These are phyloP conservation scores for Ondatra zibethicus DNA, from an alignment of 2,113 vertebrate species.

Conservation along the genomic window DNA sequence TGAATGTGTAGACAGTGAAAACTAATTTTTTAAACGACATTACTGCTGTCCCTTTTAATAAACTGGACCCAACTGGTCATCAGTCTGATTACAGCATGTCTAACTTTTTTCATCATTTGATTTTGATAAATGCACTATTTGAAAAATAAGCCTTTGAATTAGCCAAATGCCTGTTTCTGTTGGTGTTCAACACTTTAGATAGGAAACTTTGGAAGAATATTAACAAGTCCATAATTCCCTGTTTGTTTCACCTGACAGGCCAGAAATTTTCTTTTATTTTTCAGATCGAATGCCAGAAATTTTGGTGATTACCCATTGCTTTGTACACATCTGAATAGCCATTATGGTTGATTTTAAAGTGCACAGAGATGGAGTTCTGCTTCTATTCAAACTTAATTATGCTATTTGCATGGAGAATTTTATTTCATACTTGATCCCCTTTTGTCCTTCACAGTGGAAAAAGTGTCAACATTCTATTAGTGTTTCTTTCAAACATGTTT, in stretches of 20 bases:
- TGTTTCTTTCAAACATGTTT: neutral
- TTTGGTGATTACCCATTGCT: neutral
- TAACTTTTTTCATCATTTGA: neutral
- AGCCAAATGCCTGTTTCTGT: neutral
- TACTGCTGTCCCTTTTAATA: neutral
- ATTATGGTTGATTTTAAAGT: neutral
- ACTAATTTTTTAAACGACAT: neutral
- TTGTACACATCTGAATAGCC: neutral
- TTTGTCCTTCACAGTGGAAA: neutral
- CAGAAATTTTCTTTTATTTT: neutral
- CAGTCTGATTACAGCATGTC: neutral
- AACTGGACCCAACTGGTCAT: neutral
- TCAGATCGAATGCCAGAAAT: neutral
- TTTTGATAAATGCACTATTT: neutral
- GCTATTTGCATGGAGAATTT: neutral
- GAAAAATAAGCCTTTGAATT: neutral
- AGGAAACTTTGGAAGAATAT: neutral
- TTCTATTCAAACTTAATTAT: neutral
- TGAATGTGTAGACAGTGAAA: neutral
- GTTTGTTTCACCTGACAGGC: neutral
- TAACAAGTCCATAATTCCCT: neutral
- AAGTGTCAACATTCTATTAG: neutral
- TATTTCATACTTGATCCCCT: neutral
- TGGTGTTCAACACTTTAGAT: neutral
- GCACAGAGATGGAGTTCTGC: neutral